Evolutionary conservation across 1,140 invertebrate species (phyloP), one percentile per base, ranked within the genome.

Genomic region (Trachymyrmex cornetzi): DNA sequence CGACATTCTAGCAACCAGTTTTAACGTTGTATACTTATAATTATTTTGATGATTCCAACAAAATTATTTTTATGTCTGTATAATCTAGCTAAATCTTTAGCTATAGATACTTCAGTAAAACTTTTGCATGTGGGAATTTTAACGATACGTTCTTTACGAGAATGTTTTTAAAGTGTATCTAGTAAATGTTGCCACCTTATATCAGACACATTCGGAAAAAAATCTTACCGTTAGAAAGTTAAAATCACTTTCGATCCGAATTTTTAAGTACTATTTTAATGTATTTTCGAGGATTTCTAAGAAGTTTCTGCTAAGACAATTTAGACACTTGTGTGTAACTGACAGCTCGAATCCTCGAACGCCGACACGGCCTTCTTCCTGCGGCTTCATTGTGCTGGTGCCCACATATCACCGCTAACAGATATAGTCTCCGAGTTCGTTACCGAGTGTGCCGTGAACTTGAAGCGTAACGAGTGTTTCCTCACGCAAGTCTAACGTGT

Each of bases 351-450:
- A 82, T 61, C 24, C 69, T 81, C 53, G 88, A 89, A 89, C 84
- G 53, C 59, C 69, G 66, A 64, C 75, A 59, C 63, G 11, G 48
- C 86, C 80, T 90, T 77, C 55, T 67, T 77, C 48, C 67, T 71
- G 48, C 67, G 61, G 69, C 75, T 69, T 85, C 86, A n/a, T 61
- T 38, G 81, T 90, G 86, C 82, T 86, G 89, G 89, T 89, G 74
- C 89, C 89, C 86, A 90, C 89, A 90, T 90, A 88, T 90, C 77
- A 72, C 64, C 79, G 66, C 72, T 38, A 86, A 75, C 74, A 87
- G 88, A 89, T 81, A 82, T 81, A 82, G 85, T 77, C 89, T 81
- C 61, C 67, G 63, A 90, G 77, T 87, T 64, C 75, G 53, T 87
- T 84, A 71, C 79, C 24, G 24, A 44, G 77, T 55, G 66, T 71